Evolutionary conservation across 2,888 invertebrate species (phyloP), one percentile per base, ranked within the genome.

Genomic region (Drosophila pseudotalamancana): DNA sequence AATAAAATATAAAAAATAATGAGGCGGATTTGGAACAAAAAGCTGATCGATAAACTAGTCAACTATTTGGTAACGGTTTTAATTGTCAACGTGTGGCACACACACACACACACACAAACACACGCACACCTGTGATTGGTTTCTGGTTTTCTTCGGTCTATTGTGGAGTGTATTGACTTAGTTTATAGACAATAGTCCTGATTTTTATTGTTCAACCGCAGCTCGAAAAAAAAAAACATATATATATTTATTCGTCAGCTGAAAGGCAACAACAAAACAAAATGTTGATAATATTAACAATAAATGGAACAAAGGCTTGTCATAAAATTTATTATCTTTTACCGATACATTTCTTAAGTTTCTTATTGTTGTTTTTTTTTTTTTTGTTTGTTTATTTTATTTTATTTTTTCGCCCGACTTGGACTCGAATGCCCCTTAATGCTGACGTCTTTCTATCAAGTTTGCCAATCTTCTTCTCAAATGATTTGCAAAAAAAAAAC

Each of bases 311-410:
- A 84, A 83, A 74, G 66, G 87, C 18, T 57, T 49, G 69, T 51
- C 62, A 68, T 84, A 56, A 87, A 83, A 77, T 87, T 77, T 78
- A 87, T 87, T 87, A 83, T 84, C 56, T 76, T 87, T 83, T 87
- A 87, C 83, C 85, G 83, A 77, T 83, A 72, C 56, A 48, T 73
- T 72, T 66, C 64, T 60, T 9, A 6, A 14, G 8, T 12, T 9
- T 32, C 14, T 11, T 54, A 43, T 61, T 16, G 0, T 12, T 6
- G 12, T 32, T 6, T 59, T 56, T 75, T 74, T 39, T 12, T 32
- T 14, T 5, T n/a, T 3, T 25, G 6, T 29, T 29, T 8, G 14
- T 6, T 14, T 11, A 6, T 25, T 25, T 25, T 19, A n/a, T 19
- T 25, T 29, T 8, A 12, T 37, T 14, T 8, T 63, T 48, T 57